A percentile compares a stretch with the other conserved stretches of the same genome.
Evolutionary conservation across 1,140 invertebrate species (phyloP).

Genomic region (Scaptodrosophila lebanonensis): DNA sequence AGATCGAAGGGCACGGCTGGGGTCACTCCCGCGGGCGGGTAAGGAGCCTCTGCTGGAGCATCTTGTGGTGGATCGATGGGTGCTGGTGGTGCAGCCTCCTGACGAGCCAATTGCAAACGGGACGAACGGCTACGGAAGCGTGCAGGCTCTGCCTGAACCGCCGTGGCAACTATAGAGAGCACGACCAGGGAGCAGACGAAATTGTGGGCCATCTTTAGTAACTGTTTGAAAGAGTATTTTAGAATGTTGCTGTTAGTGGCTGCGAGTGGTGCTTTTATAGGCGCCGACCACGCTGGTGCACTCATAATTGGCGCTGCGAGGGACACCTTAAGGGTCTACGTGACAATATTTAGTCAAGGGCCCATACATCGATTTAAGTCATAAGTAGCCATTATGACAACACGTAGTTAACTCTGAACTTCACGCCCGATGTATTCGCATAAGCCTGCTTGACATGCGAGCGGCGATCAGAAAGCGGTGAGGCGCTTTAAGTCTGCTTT

Average conservation of each 20-base stretch:
- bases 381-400: slow-evolving; percentile 44
- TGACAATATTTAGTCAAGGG: slow-evolving; percentile 71
- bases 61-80: too few species aligned
- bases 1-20: slow-evolving; percentile 63
- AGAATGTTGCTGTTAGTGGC: slow-evolving; percentile 51
- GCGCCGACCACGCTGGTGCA: slow-evolving; percentile 20
- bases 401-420: slow-evolving; percentile 39
- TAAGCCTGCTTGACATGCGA: slow-evolving; percentile 52
- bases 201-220: slow-evolving; percentile 59
- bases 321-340: slow-evolving; percentile 42
- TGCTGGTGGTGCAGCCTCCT: slow-evolving; percentile 47
- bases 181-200: slow-evolving; percentile 46
- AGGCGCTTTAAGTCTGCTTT: slow-evolving; percentile 48
- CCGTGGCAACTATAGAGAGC: slow-evolving; percentile 33
- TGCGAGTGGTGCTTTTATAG: slow-evolving; percentile 40
- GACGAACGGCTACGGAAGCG: slow-evolving; percentile 42
- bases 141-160: slow-evolving; percentile 38
- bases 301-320: slow-evolving; percentile 51
- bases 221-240: slow-evolving; percentile 38
- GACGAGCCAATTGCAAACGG: slow-evolving; percentile 48
- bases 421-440: background rate
- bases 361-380: slow-evolving; percentile 43
- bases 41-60: slow-evolving; percentile 46
- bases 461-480: slow-evolving; percentile 38
- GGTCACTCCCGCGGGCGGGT: slow-evolving; percentile 64